Base-by-base conservation (phyloP, 2,797 vertebrate genomes). In the Tinamus major region DNA sequence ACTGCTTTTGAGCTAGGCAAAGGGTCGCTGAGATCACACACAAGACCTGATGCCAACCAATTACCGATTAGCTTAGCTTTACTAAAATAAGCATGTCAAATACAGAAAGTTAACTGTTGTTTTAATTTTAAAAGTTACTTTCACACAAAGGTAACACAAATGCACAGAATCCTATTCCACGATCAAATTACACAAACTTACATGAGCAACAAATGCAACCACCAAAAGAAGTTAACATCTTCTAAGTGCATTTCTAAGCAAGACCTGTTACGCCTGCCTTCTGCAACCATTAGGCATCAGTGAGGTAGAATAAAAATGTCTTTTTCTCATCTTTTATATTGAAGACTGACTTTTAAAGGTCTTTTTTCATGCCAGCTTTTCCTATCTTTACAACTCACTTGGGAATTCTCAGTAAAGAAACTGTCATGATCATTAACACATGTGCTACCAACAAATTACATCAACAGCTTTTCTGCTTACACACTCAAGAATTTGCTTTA, bases 141-240 rank as follows among this genome's bases (percentile, higher is more conserved):
- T 89, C 67, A 89, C 74, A n/a, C 13, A 29, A 69, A 65, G 11
- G 26, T 48, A 72, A 89, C 89, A 85, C 5, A 51, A 74, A 76
- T 3, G 55, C 0, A 1, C 49, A 27, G n/a, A 91, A 82, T 76
- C 93, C 65, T 49, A 75, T 46, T 31, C 53, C 56, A 39, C 44
- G 85, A 90, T 48, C 58, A 90, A 85, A 75, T 51, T n/a, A 55
- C 10, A 31, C 23, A 79, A 61, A 39, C 79, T 95, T 79, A 90
- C 33, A 78, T 59, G 31, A 86, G 59, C 31, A 86, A 92, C 23
- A 91, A 81, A 59, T 55, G 76, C n/a, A 88, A 61, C 55, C 76
- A 81, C 23, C 71, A 31, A 85, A 79, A 83, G n/a, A 76, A 94
- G 90, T 95, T 96, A 95, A 95, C 92, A 39, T 93, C 93, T 95